A percentile compares a stretch with the other conserved stretches of the same genome.
Conservation (phyloP, 2,888 invertebrate species). For the Gibbula magus region DNA sequence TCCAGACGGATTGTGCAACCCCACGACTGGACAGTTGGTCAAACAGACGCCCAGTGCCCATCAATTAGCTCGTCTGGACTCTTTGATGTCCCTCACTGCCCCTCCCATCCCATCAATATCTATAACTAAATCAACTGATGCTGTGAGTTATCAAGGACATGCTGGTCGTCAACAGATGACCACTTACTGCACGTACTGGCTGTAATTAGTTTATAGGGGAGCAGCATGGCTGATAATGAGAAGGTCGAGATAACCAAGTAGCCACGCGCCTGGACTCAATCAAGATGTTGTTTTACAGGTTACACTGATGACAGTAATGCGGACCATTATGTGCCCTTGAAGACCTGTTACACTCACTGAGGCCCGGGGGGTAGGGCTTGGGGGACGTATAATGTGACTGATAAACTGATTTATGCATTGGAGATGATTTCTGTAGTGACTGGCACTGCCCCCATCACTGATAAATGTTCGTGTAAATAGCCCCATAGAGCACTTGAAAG, state of each 20-base stretch:
- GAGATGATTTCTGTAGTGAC: no score
- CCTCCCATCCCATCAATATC: not conserved
- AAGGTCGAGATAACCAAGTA: not conserved
- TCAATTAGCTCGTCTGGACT: constrained; percentile 5
- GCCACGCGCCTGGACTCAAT: constrained; percentile 17
- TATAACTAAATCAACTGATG: not conserved
- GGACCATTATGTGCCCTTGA: not conserved
- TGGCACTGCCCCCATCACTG: no score
- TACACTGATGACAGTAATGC: not conserved
- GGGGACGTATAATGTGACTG: no score
- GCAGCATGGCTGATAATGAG: constrained; percentile 11
- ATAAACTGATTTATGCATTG: no score
- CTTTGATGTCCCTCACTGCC: not conserved
- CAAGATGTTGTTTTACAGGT: constrained; percentile 18
- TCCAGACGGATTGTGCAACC: not conserved
- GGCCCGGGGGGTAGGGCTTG: no score
- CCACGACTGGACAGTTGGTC: not conserved
- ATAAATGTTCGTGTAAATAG: no score
- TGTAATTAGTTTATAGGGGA: constrained; percentile 19
- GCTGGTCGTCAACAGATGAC: constrained; percentile 1
- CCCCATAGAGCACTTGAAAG: no score
- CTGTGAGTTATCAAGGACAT: not conserved
- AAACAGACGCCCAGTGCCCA: not conserved
- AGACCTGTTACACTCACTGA: not conserved
- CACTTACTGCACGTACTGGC: not conserved